Percentiles rank a stretch among this genome's conserved stretches.
Evolutionary conservation across 2,888 invertebrate genomes (phyloP).

Genomic region (Aporophyla nigra): DNA sequence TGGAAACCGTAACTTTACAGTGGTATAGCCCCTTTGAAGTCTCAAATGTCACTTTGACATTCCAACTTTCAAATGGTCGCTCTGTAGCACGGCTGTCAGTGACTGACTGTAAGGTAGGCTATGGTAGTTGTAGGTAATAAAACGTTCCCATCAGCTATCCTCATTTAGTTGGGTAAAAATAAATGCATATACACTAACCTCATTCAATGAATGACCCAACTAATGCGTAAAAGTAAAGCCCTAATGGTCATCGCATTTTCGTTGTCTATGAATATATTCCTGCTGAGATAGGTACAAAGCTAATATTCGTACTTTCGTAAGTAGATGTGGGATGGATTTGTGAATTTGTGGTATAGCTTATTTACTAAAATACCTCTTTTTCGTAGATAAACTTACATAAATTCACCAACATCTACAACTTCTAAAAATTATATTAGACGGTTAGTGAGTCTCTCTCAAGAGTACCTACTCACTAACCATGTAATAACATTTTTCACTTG

Average conservation of each 20-base stretch:
- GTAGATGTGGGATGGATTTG: conserved; percentile 5
- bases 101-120: background rate
- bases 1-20: background rate
- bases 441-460: no score
- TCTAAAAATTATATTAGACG: no score
- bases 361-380: background rate
- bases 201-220: conserved; percentile 40
- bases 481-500: background rate
- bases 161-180: conserved; percentile 24
- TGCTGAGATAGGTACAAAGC: background rate
- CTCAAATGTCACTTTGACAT: background rate
- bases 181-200: conserved; percentile 38
- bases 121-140: background rate
- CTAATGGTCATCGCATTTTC: conserved; percentile 45
- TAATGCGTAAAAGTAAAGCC: conserved; percentile 37
- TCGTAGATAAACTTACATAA: no score
- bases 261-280: conserved; percentile 26
- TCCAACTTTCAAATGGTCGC: background rate
- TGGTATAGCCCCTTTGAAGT: background rate
- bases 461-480: background rate
- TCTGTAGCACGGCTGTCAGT: background rate
- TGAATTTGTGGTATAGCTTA: background rate
- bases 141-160: conserved; percentile 4
- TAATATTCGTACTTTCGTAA: background rate
- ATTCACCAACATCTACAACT: no score